Base-by-base conservation (phyloP, 2,797 vertebrate genomes). In the Brotula barbata region DNA sequence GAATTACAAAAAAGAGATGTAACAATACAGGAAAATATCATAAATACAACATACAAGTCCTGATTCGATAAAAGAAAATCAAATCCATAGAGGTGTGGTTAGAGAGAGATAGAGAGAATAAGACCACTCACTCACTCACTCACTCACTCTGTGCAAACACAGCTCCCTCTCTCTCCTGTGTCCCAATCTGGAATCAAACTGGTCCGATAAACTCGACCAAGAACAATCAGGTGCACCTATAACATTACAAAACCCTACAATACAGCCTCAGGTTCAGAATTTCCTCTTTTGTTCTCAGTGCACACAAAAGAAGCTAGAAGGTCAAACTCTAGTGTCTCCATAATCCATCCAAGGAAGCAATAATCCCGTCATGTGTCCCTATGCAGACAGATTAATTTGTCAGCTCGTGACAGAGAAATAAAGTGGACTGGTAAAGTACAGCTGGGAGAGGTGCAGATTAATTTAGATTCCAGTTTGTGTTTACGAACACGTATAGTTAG, bases 211-310 rank as follows among this genome's bases (percentile, higher is more conserved):
- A n/a, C n/a, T n/a, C n/a, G n/a, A n/a, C n/a, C n/a, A n/a, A n/a
- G n/a, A n/a, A n/a, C n/a, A n/a, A n/a, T n/a, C n/a, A n/a, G n/a
- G n/a, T n/a, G n/a, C n/a, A n/a, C n/a, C n/a, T n/a, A n/a, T n/a
- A n/a, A n/a, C n/a, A n/a, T n/a, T n/a, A n/a, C n/a, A n/a, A n/a
- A n/a, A n/a, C n/a, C n/a, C n/a, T n/a, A n/a, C n/a, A n/a, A n/a
- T 78, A 76, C 57, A 74, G 59, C 51, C 40, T 33, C 39, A 62
- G 62, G 72, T 73, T 68, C 66, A 65, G 39, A 63, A 43, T 56
- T 66, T 81, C 45, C 45, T 55, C 37, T 64, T 58, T 73, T 67
- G 41, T 42, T 63, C 54, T 52, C 36, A 19, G 50, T 43, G 56
- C 59, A 42, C 51, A 66, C 56, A 37, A 60, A 73, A 56, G 56